Conservation (phyloP, 2,888 invertebrate genomes). For the Fissipunctia ypsillon region DNA sequence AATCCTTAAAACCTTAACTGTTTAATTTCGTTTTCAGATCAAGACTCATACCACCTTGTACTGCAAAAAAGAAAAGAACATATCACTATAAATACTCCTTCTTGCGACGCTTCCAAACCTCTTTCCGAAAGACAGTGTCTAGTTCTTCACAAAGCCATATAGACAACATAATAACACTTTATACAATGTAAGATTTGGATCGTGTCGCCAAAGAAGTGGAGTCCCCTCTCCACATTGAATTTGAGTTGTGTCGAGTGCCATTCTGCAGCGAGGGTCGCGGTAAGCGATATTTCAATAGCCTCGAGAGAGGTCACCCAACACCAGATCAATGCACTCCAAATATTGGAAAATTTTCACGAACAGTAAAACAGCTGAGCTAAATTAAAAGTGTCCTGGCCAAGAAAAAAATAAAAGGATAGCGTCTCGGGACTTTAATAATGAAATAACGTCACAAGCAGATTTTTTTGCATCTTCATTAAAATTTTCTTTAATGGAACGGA, state of each 20-base stretch:
- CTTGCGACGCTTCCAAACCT: neutral
- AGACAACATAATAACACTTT: constrained; percentile 46
- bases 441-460: constrained; percentile 46
- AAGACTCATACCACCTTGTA: neutral
- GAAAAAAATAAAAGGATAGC: constrained; percentile 52
- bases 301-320: constrained; percentile 70
- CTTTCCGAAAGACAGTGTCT: constrained; percentile 25
- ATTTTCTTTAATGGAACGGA: constrained; percentile 5
- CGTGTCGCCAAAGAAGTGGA: constrained; percentile 54
- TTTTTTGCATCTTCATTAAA: constrained; percentile 38
- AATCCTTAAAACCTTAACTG: neutral
- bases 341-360: constrained; percentile 77
- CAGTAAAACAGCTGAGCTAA: constrained; percentile 66
- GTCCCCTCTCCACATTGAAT: constrained; percentile 73
- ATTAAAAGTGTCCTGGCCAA: constrained; percentile 49
- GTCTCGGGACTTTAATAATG: constrained; percentile 30
- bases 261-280: constrained; percentile 69
- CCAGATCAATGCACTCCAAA: constrained; percentile 74
- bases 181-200: constrained; percentile 56
- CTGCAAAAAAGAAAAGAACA: neutral
- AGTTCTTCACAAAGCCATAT: constrained; percentile 25
- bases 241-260: constrained; percentile 77
- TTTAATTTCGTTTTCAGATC: neutral
- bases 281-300: constrained; percentile 83
- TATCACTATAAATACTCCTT: neutral